phyloP scores from a whole-genome alignment of 2,797 vertebrate genomes.

The Dermochelys coriacea region DNA sequence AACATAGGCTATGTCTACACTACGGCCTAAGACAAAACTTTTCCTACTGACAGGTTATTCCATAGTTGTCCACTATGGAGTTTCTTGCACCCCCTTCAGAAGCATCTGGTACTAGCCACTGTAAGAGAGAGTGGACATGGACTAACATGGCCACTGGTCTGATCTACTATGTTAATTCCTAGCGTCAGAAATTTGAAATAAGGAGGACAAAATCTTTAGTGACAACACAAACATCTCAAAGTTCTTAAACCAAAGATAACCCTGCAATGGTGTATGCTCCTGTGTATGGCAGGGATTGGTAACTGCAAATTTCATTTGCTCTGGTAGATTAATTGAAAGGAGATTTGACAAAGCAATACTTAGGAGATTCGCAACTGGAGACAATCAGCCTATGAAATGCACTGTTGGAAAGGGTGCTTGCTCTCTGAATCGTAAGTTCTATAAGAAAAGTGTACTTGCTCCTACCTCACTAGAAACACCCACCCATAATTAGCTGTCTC shows the following conservation, averaged over 20 bases:
- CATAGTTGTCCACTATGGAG: not conserved
- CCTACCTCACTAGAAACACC: not conserved
- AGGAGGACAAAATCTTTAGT: not conserved
- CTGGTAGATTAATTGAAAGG: not conserved
- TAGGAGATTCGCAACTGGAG: not conserved
- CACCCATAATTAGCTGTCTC: not conserved
- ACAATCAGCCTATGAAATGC: not conserved
- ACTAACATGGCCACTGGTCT: not conserved
- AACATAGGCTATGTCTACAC: not conserved
- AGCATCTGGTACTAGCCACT: not conserved
- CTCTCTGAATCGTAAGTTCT: not conserved
- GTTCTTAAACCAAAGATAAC: not conserved
- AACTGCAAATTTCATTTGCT: not conserved
- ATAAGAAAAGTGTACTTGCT: not conserved
- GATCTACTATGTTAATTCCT: not conserved
- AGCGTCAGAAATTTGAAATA: not conserved
- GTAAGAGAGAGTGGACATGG: not conserved
- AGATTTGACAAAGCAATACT: not conserved
- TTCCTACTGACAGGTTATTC: not conserved
- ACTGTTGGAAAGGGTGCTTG: not conserved
- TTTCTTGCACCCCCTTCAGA: not conserved
- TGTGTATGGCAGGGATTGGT: not conserved
- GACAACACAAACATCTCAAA: not conserved
- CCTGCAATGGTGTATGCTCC: not conserved
- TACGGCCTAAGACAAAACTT: not conserved